Percentiles rank a stretch among this genome's conserved stretches.
Conservation (phyloP, 1,140 invertebrate genomes). For the Argopecten irradians region DNA sequence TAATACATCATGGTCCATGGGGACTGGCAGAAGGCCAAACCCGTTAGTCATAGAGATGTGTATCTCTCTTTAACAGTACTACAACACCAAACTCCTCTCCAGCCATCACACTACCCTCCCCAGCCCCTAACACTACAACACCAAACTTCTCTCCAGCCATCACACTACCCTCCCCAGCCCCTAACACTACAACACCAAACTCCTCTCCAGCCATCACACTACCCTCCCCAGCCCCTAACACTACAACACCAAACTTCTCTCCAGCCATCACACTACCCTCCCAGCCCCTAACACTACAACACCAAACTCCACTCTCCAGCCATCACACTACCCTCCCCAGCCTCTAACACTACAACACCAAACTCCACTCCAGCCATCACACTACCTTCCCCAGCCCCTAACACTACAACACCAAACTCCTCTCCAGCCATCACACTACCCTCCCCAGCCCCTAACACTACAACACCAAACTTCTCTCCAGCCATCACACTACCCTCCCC, state of each 20-base stretch:
- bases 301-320: no score
- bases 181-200: not conserved
- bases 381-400: no score
- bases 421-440: no score
- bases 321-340: not conserved
- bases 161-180: not conserved
- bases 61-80: no score
- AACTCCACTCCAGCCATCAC: no score
- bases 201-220: not conserved
- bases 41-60: not conserved
- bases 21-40: not conserved
- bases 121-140: not conserved
- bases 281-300: not conserved
- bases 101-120: not conserved
- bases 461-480: not conserved
- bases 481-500: not conserved
- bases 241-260: not conserved
- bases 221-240: not conserved
- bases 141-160: not conserved
- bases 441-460: not conserved
- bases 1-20: conserved; percentile 14
- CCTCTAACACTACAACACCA: not conserved
- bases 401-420: no score
- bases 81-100: no score
- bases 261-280: not conserved